These are phyloP conservation scores for Creontiades dilutus DNA, from an alignment of 2,888 invertebrate species.

Conservation along the genomic window DNA sequence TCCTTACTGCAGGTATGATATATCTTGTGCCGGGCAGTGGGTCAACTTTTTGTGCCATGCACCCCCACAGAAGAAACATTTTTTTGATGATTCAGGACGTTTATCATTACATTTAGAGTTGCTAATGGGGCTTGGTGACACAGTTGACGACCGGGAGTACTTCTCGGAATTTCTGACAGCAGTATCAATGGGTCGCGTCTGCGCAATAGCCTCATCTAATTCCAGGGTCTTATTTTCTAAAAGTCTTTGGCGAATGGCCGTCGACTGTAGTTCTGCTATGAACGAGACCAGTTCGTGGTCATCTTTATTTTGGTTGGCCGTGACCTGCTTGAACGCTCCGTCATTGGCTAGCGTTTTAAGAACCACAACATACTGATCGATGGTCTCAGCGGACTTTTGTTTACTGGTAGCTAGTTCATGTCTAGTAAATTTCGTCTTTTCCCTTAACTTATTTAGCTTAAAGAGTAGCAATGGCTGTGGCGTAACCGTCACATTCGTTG, in stretches of 20 bases:
- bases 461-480: too few species aligned
- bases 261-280: background rate
- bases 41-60: conserved; percentile 45
- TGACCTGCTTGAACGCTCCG: too few species aligned
- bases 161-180: conserved; percentile 53
- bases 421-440: too few species aligned
- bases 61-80: conserved; percentile 53
- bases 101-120: conserved; percentile 5
- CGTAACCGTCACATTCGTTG: too few species aligned
- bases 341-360: too few species aligned
- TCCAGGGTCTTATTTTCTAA: conserved; percentile 26
- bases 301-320: background rate
- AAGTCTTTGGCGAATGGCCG: background rate
- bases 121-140: background rate
- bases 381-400: too few species aligned
- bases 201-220: background rate
- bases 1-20: background rate
- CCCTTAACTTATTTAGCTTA: too few species aligned
- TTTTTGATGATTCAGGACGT: conserved; percentile 7
- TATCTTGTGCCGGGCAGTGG: conserved; percentile 1
- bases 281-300: background rate
- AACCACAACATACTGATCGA: too few species aligned
- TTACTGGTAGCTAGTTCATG: too few species aligned
- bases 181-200: conserved; percentile 9
- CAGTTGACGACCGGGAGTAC: conserved; percentile 37